Base-by-base conservation (phyloP, 2,888 invertebrate species). In the Troides aeacus region DNA sequence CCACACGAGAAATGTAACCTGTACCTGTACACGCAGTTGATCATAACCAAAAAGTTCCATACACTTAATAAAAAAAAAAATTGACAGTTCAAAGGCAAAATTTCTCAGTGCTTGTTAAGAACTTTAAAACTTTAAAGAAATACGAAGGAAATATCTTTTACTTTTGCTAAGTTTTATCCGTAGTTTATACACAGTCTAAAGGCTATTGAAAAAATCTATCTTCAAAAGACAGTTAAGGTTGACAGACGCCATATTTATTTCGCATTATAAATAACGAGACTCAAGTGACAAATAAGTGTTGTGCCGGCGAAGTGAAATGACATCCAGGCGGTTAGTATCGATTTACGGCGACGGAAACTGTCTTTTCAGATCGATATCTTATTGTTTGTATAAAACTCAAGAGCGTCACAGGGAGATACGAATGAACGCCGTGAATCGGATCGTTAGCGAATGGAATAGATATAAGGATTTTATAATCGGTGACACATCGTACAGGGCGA, bases 391-490 rank as follows among this genome's bases (percentile, higher is more conserved):
- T 68, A 86, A 83, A 10, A 86, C 85, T 10, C 90, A 91, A 73
- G 90, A 91, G 2, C 78, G 83, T 2, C 90, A 91, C 69, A 79
- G 88, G 61, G 89, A 90, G 66, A 84, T 91, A 57, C 78, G 91
- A 7, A 66, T 84, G 61, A 74, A 77, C 23, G 89, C 85, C 0
- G 89, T 91, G 2, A 85, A 89, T 0, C 76, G 84, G n/a, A 85
- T 91, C 5, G 84, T 86, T 5, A 76, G 79, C 18, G 83, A 89
- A 73, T 91, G 90, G 91, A 72, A 78, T 60, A 78, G 86, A 59
- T 91, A 90, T 72, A 90, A 87, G 71, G 88, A 91, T 71, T 91
- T 90, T 68, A 88, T 91, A 46, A 86, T 91, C 58, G 90, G 90
- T 0, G 91, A 90, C 74, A 78, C 78, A 0, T 91, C 91, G 6